Evolutionary conservation across 2,888 invertebrate species (phyloP), one percentile per base, ranked within the genome.

Genomic region (Rhagonycha fulva): DNA sequence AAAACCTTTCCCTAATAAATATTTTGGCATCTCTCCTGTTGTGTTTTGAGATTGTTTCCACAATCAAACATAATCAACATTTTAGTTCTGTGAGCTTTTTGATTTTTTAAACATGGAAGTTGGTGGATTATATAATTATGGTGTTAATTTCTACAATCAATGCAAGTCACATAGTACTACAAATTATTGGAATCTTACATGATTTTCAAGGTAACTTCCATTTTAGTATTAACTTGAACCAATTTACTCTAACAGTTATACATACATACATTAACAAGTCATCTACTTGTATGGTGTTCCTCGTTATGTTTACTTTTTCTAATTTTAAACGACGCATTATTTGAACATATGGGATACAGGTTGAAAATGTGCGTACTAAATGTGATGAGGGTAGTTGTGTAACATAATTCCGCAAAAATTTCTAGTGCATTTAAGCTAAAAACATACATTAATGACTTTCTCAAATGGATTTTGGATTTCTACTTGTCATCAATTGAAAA

Each of bases 131-230:
- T 19, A 2, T 12, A 32, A 12, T n/a, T 47, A 47, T n/a, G n/a
- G 47, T 47, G n/a, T 47, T 47, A 47, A 47, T 47, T n/a, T 47
- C n/a, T 67, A 60, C 47, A 60, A 24, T 24, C 23, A 63, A 72
- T 75, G 72, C 75, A 47, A 77, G 72, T 77, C 74, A 71, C 77
- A 74, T 74, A 74, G 19, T 19, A 19, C 19, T 19, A 19, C 14
- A 61, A 32, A 47, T 71, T 74, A 71, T 71, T 76, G 72, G 47
- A 47, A 47, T 62, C 79, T 75, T 75, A 77, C 77, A 79, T 74
- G 79, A 77, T 70, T 76, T 76, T 77, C 77, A 79, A 77, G 79
- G 77, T 79, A 75, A 77, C 75, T 71, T 72, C 75, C 71, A 75
- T 75, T 71, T 71, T 69, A 68, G 14, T 68, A 71, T 63, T 70